Conservation (phyloP, 2,797 vertebrate genomes). For the Eupleurogrammus muticus region DNA sequence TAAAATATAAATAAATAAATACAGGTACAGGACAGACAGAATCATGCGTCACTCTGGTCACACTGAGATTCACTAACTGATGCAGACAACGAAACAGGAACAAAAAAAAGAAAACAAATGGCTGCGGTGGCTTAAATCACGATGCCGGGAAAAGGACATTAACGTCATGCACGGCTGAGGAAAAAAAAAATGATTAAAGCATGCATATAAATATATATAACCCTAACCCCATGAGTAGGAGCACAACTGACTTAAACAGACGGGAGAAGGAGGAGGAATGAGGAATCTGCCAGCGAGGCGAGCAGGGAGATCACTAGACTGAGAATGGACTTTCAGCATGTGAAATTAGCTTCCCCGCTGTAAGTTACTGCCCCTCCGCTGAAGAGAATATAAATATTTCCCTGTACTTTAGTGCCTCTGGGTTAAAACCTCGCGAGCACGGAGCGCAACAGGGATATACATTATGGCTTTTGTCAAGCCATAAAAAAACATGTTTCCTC, state of each 20-base stretch:
- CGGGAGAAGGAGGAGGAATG: conserved; percentile 13
- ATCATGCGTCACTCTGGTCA: conserved; percentile 10
- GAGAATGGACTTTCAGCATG: conserved; percentile 63
- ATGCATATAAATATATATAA: conserved; percentile 31
- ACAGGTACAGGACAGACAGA: conserved; percentile 2
- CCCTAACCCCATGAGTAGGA: conserved; percentile 19
- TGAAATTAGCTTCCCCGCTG: conserved; percentile 65
- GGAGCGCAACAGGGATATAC: conserved; percentile 61
- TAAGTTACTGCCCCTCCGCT: conserved; percentile 66
- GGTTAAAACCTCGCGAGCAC: conserved; percentile 52
- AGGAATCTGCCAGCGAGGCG: conserved; percentile 41
- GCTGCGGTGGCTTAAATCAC: conserved; percentile 38
- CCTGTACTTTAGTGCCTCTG: conserved; percentile 47
- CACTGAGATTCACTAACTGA: neutral
- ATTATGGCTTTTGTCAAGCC: conserved; percentile 67
- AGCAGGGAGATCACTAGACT: conserved; percentile 26
- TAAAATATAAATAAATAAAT: too few relatives aligned
- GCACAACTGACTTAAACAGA: conserved; percentile 17
- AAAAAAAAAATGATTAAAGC: conserved; percentile 33
- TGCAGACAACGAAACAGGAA: conserved; percentile 15
- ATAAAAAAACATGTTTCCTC: conserved; percentile 64
- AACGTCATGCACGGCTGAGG: conserved; percentile 31
- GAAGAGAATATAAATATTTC: conserved; percentile 69
- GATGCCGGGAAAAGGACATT: conserved; percentile 14
- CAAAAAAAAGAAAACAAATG: neutral